Conservation (phyloP, 1,140 invertebrate genomes). For the Caenorhabditis inopinata region DNA sequence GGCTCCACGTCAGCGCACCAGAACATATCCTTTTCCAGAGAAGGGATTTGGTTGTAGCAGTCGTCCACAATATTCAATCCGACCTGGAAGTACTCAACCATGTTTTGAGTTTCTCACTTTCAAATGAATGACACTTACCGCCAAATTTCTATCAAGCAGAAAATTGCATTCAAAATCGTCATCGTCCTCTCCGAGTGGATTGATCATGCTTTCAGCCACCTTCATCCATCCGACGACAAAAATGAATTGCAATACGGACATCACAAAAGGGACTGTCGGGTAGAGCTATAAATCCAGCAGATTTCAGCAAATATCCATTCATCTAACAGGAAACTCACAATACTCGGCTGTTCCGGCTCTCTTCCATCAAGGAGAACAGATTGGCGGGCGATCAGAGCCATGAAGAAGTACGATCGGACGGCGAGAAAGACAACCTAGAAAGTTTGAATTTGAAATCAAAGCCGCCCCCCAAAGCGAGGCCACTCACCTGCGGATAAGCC, state of each 20-base stretch:
- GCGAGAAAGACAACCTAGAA: conserved; percentile 66
- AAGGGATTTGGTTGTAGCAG: conserved; percentile 21
- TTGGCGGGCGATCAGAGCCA: conserved; percentile 50
- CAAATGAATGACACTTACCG: not conserved
- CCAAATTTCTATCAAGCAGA: conserved; percentile 70
- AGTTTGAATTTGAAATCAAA: too few species aligned
- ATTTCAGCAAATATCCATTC: not conserved
- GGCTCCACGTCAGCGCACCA: conserved; percentile 12
- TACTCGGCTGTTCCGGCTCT: conserved; percentile 30
- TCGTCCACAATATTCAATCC: conserved; percentile 34
- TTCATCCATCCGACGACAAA: conserved; percentile 46
- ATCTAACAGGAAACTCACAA: not conserved
- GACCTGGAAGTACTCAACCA: conserved; percentile 11
- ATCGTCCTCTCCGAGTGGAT: conserved; percentile 56
- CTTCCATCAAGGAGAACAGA: conserved; percentile 47
- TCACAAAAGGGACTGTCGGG: conserved; percentile 40
- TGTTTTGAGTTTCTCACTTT: not conserved
- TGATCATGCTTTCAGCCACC: conserved; percentile 50
- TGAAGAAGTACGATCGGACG: conserved; percentile 50
- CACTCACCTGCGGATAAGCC: conserved; percentile 73
- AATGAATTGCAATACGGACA: conserved; percentile 43
- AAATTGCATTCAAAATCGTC: conserved; percentile 56
- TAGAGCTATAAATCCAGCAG: conserved; percentile 18
- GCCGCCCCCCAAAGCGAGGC: too few species aligned
- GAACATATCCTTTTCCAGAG: conserved; percentile 12